phyloP scores from a whole-genome alignment of 2,888 invertebrate genomes.

The Nomada ruficornis region DNA sequence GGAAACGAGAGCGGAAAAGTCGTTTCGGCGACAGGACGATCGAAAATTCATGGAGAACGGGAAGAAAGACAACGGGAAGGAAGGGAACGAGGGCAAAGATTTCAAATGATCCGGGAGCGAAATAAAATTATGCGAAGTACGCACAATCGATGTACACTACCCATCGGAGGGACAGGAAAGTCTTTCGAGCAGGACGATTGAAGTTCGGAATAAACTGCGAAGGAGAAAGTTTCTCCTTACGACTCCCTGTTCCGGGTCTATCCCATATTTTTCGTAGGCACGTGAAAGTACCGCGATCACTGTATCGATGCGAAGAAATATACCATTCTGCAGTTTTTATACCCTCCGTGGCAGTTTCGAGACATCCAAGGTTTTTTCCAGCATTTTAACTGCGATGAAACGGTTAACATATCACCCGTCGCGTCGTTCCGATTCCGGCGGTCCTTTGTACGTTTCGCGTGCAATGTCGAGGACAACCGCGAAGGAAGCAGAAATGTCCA shows the following conservation, averaged over 20 bases:
- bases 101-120: not conserved
- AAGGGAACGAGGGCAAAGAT: not conserved
- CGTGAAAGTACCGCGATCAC: conserved; percentile 5
- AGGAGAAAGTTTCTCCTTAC: conserved; percentile 43
- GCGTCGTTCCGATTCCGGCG: conserved; percentile 2
- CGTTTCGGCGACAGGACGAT: conserved; percentile 8
- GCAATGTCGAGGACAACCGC: not conserved
- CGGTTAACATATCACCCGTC: conserved; percentile 17
- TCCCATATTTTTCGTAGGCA: conserved; percentile 20
- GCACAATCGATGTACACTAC: conserved; percentile 20
- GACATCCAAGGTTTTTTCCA: not conserved
- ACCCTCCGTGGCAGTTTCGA: conserved; percentile 1
- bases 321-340: conserved; percentile 22
- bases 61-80: conserved; percentile 17
- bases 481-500: not conserved
- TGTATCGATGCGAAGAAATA: conserved; percentile 23
- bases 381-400: conserved; percentile 2
- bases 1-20: conserved; percentile 15
- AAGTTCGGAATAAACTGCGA: conserved; percentile 52
- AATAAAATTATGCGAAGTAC: conserved; percentile 35
- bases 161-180: conserved; percentile 20
- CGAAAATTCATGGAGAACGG: not conserved
- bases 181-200: conserved; percentile 33
- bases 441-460: not conserved
- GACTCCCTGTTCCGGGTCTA: conserved; percentile 5